Evolutionary conservation across 2,797 vertebrate genomes (phyloP).

Genomic region (Bovichtus variegatus): DNA sequence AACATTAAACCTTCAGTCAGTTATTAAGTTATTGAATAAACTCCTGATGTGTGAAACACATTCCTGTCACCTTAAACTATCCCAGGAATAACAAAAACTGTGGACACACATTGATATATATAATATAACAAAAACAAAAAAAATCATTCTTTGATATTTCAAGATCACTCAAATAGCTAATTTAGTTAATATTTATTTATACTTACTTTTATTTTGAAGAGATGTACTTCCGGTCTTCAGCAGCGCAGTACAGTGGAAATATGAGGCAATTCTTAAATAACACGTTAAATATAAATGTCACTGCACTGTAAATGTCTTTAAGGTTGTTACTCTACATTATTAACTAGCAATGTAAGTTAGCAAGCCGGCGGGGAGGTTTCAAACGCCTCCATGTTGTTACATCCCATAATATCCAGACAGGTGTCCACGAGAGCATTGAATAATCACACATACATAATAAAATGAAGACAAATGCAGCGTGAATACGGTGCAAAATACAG

Average conservation of each 20-base stretch:
- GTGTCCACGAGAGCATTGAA: not conserved
- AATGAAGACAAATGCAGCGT: not conserved
- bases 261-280: not conserved
- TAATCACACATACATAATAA: too few species aligned
- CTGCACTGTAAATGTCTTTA: not conserved
- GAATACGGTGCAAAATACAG: not conserved
- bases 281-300: not conserved
- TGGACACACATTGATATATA: not conserved
- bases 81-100: too few species aligned
- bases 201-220: slow-evolving; percentile 44
- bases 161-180: not conserved
- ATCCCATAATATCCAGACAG: not conserved
- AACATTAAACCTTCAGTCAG: slow-evolving; percentile 17
- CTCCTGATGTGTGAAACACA: too few species aligned
- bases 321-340: not conserved
- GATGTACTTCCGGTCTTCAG: not conserved
- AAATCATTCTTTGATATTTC: not conserved
- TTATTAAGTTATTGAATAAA: too few species aligned
- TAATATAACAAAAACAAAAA: too few species aligned
- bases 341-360: not conserved
- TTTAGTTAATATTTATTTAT: not conserved
- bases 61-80: too few species aligned
- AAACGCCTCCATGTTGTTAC: not conserved
- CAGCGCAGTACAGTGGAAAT: not conserved
- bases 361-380: not conserved